Percentiles rank a stretch among this genome's conserved stretches.
These are phyloP conservation scores for Drosophila kanapiae DNA, from an alignment of 1,140 invertebrate genomes.

Conservation along the genomic window DNA sequence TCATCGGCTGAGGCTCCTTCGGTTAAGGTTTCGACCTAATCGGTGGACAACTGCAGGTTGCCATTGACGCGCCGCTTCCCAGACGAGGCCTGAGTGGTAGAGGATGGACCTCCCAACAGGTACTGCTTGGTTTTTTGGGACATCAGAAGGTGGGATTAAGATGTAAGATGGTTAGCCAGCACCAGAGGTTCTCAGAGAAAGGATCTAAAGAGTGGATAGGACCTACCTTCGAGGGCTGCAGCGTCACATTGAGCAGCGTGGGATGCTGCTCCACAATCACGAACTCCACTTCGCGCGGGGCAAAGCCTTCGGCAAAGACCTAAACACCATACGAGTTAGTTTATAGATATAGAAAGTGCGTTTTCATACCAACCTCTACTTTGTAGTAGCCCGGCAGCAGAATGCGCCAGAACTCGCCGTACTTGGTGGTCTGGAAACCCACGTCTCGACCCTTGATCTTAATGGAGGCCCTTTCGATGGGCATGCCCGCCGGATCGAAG, in stretches of 20 bases:
- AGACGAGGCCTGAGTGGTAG: conserved; percentile 16
- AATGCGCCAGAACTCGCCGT: conserved; percentile 97
- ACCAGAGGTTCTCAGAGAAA: conserved; percentile 19
- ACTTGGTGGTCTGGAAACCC: conserved; percentile 94
- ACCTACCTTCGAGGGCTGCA: conserved; percentile 92
- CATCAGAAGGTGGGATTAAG: background rate
- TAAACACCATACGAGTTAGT: conserved; percentile 69
- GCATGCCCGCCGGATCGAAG: conserved; percentile 92
- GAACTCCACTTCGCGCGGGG: conserved; percentile 93
- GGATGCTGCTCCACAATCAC: conserved; percentile 94
- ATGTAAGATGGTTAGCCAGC: conserved; percentile 27
- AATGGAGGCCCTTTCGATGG: conserved; percentile 93
- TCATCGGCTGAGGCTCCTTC: background rate
- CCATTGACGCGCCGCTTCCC: conserved; percentile 39
- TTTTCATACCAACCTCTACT: conserved; percentile 88
- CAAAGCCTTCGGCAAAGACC: conserved; percentile 94
- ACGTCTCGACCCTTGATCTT: conserved; percentile 95
- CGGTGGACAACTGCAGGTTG: conserved; percentile 56
- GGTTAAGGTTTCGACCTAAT: conserved; percentile 34
- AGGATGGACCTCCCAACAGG: conserved; percentile 11
- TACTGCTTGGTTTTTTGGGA: conserved; percentile 10
- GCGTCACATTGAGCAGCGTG: conserved; percentile 93
- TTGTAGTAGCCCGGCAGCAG: conserved; percentile 93
- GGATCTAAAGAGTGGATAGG: conserved; percentile 22
- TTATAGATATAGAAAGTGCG: too few species aligned